These are phyloP conservation scores for Petrolisthes cinctipes DNA, from an alignment of 2,888 invertebrate genomes.

Conservation along the genomic window DNA sequence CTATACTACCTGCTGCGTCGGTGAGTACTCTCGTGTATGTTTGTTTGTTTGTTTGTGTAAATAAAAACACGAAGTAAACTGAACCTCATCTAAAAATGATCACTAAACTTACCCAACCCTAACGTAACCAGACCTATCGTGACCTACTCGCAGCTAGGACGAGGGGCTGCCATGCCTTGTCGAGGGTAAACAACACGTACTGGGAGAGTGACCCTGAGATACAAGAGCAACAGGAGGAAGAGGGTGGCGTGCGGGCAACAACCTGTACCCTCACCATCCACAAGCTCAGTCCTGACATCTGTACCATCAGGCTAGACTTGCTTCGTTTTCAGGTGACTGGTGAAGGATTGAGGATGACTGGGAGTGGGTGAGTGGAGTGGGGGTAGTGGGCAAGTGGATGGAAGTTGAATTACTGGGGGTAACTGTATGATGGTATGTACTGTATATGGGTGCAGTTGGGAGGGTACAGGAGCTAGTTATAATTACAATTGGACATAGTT, in stretches of 20 bases:
- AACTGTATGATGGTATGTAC: too few species aligned
- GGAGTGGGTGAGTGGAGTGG: too few species aligned
- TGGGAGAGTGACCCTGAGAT: background rate
- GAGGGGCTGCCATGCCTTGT: slow-evolving; percentile 8
- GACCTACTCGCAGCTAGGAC: background rate
- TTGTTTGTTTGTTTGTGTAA: background rate
- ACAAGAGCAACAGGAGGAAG: background rate
- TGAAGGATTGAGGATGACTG: too few species aligned
- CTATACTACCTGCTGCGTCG: slow-evolving; percentile 38
- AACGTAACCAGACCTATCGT: background rate
- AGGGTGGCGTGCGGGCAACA: background rate
- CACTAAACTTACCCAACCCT: background rate
- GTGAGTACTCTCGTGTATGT: slow-evolving; percentile 10
- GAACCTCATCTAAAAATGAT: too few species aligned
- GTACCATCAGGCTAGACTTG: slow-evolving; percentile 80
- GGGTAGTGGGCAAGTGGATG: too few species aligned
- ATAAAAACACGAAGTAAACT: too few species aligned
- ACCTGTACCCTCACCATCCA: slow-evolving; percentile 52
- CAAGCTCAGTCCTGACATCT: slow-evolving; percentile 71
- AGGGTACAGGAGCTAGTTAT: too few species aligned
- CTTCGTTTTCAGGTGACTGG: slow-evolving; percentile 74
- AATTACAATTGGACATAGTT: background rate
- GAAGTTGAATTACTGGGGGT: too few species aligned
- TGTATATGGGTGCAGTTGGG: too few species aligned
- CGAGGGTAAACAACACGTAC: slow-evolving; percentile 25